Evolutionary conservation across 1,140 invertebrate genomes (phyloP), one percentile per base, ranked within the genome.

Genomic region (Schlechtendalia chinensis): DNA sequence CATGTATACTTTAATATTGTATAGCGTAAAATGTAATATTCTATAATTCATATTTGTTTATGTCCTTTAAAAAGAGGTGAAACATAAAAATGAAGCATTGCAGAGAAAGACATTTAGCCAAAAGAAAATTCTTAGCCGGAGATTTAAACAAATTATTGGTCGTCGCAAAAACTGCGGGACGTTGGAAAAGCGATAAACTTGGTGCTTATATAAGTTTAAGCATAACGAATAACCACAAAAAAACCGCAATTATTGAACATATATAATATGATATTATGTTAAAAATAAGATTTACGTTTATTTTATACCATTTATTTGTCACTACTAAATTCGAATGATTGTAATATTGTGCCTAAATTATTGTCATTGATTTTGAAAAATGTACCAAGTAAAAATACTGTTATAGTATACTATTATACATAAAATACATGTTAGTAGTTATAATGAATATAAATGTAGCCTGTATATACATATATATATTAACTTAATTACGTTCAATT

Each of bases 291-390:
- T 61, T 61, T 61, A 61, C 24, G 24, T 29, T 61, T 61, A 61
- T 61, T 61, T 27, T 29, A 29, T 24, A n/a, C 59, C 27, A 29
- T 61, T 24, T 2, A 61, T 61, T 61, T 61, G 17, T 14, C 27
- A 29, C 59, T 61, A 61, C 22, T 27, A 24, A 61, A 61, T 29
- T 61, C 24, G 14, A 29, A 17, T 6, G 1, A 17, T 61, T 27
- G 59, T 61, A 29, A 61, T 63, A 63, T 32, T 63, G 16, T 32
- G 19, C 16, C 59, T 32, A 63, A 63, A 63, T 63, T 63, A 63
- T 32, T 32, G 59, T 63, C 29, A 19, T 32, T 8, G 0, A 24
- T 32, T 63, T 63, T 32, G 27, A 32, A 29, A 29, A 63, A 63
- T 10, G 1, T 19, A 19, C 59, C 6, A 32, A 19, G 0, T 19